These are phyloP conservation scores for Spilosoma lubricipeda DNA, from an alignment of 2,888 invertebrate genomes.

Conservation along the genomic window DNA sequence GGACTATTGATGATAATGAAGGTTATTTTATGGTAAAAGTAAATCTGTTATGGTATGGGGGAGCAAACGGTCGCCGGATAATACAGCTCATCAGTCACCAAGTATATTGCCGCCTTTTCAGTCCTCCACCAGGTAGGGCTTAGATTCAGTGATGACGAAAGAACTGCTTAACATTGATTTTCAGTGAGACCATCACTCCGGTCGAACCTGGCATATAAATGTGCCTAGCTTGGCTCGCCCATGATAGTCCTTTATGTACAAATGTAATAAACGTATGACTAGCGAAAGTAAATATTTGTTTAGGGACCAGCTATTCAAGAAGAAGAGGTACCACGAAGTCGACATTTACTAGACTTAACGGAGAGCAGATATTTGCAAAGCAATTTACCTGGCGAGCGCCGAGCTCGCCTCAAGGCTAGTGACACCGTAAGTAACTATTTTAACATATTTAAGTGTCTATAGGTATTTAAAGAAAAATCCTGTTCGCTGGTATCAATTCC, in stretches of 20 bases:
- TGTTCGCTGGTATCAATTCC: too few relatives aligned
- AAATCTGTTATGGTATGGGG: too few relatives aligned
- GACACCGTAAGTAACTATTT: conserved; percentile 39
- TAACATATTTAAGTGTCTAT: background rate
- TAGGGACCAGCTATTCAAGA: conserved; percentile 50
- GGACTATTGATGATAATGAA: too few relatives aligned
- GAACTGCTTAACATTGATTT: too few relatives aligned
- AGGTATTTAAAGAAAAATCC: background rate
- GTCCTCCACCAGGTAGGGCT: too few relatives aligned
- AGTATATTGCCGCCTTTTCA: too few relatives aligned
- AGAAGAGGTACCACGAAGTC: conserved; percentile 42
- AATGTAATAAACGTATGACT: background rate
- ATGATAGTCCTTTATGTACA: background rate
- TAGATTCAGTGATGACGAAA: too few relatives aligned
- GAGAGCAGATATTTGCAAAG: conserved; percentile 52
- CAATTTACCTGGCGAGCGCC: conserved; percentile 39
- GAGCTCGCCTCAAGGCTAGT: conserved; percentile 34
- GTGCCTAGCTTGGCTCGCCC: background rate
- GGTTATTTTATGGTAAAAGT: too few relatives aligned
- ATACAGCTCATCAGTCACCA: too few relatives aligned
- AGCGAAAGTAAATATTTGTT: background rate
- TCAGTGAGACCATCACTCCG: too few relatives aligned
- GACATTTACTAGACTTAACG: conserved; percentile 44
- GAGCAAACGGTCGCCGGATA: too few relatives aligned
- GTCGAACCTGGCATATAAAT: too few relatives aligned